Evolutionary conservation across 2,888 invertebrate genomes (phyloP).

Genomic region (Saturnia japonica): DNA sequence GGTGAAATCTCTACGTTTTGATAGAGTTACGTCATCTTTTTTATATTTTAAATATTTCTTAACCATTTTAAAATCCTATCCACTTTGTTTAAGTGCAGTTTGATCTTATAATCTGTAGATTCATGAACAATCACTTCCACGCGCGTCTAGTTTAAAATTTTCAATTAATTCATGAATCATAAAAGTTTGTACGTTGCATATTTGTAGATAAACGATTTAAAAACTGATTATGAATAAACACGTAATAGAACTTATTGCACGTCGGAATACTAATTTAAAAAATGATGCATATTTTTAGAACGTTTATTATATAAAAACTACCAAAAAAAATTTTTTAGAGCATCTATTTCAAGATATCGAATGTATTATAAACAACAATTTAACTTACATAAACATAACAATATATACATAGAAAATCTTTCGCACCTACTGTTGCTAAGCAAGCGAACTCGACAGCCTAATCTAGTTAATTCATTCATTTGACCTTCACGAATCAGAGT

Average conservation of each 20-base stretch:
- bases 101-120: background rate
- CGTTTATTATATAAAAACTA: too few relatives aligned
- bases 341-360: background rate
- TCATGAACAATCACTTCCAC: conserved; percentile 11
- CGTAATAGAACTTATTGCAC: background rate
- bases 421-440: background rate
- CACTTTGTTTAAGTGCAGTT: conserved; percentile 8
- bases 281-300: background rate
- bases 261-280: background rate
- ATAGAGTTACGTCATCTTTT: background rate
- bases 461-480: background rate
- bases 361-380: background rate
- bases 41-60: background rate
- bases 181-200: background rate
- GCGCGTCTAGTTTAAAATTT: background rate
- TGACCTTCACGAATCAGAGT: conserved; percentile 9
- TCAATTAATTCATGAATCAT: background rate
- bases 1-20: too few relatives aligned
- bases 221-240: background rate
- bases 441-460: background rate
- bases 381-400: background rate
- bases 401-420: background rate
- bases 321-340: too few relatives aligned
- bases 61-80: background rate
- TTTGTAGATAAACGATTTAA: background rate